phyloP scores from a whole-genome alignment of 2,113 vertebrate species.

The Eublepharis macularius region DNA sequence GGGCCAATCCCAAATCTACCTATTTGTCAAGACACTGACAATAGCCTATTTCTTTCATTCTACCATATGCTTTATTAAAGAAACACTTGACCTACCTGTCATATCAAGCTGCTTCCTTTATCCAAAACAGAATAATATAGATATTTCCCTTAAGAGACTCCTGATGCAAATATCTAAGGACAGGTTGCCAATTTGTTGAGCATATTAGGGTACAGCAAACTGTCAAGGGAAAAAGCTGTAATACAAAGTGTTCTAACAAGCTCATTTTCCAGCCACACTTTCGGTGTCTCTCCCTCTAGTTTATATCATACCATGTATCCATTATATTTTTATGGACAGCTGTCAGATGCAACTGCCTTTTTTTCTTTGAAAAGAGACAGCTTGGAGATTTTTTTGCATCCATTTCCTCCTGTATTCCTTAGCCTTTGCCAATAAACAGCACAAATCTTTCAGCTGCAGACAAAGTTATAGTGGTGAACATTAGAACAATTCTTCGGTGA shows the following conservation, averaged over 20 bases:
- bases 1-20: conserved; percentile 77
- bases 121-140: conserved; percentile 88
- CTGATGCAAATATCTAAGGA: conserved; percentile 92
- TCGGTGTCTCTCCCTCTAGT: conserved; percentile 79
- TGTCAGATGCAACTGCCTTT: conserved; percentile 74
- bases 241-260: conserved; percentile 91
- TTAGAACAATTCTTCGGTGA: conserved; percentile 7
- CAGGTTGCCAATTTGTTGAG: conserved; percentile 88
- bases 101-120: conserved; percentile 90
- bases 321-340: conserved; percentile 81
- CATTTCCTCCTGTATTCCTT: conserved; percentile 60
- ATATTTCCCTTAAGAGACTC: conserved; percentile 88
- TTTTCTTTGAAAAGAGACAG: conserved; percentile 65
- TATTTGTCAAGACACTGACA: conserved; percentile 85
- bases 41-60: conserved; percentile 73
- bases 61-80: conserved; percentile 89
- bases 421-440: conserved; percentile 77
- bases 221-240: conserved; percentile 81
- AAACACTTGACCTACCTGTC: conserved; percentile 90
- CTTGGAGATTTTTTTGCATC: conserved; percentile 21
- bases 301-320: conserved; percentile 78
- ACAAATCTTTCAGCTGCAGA: conserved; percentile 53
- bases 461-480: conserved; percentile 14
- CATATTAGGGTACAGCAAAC: conserved; percentile 80
- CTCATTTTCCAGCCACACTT: conserved; percentile 82